These are phyloP conservation scores for Andrena dorsata DNA, from an alignment of 2,888 invertebrate species.

Conservation along the genomic window DNA sequence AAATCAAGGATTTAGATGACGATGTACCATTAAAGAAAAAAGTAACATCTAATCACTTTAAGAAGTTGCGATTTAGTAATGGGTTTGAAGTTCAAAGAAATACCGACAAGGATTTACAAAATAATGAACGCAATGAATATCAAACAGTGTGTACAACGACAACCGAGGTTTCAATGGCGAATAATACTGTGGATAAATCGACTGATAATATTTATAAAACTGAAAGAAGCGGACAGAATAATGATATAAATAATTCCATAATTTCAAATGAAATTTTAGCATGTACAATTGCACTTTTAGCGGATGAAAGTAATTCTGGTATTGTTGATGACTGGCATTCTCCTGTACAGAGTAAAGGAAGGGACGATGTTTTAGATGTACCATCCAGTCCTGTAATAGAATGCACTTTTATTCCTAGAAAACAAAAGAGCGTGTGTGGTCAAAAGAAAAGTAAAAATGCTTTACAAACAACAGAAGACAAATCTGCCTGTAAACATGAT, in stretches of 20 bases:
- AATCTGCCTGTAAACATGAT: not conserved
- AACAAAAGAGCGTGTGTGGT: slow-evolving; percentile 30
- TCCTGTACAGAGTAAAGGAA: slow-evolving; percentile 60
- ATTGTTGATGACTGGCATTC: slow-evolving; percentile 21
- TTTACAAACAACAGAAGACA: not conserved
- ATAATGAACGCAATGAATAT: not conserved
- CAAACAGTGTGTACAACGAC: not conserved
- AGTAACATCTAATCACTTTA: slow-evolving; percentile 55
- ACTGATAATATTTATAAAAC: not conserved
- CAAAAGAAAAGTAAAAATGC: slow-evolving; percentile 70
- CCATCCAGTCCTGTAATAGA: slow-evolving; percentile 69
- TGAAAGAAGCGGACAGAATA: not conserved
- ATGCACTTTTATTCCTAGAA: slow-evolving; percentile 68
- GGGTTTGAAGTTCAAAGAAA: slow-evolving; percentile 74
- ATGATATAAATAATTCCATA: slow-evolving; percentile 3
- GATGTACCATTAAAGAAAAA: slow-evolving; percentile 25
- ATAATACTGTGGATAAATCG: not conserved
- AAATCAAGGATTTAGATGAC: slow-evolving; percentile 66
- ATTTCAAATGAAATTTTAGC: slow-evolving; percentile 80
- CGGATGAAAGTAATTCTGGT: slow-evolving; percentile 77
- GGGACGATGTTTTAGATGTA: slow-evolving; percentile 44
- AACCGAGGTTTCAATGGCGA: not conserved
- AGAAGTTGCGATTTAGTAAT: slow-evolving; percentile 72
- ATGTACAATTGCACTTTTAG: slow-evolving; percentile 81
- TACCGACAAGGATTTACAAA: slow-evolving; percentile 62